Percentiles rank a stretch among this genome's conserved stretches.
phyloP scores from a whole-genome alignment of 2,888 invertebrate species.

The Dynastes hyllus region DNA sequence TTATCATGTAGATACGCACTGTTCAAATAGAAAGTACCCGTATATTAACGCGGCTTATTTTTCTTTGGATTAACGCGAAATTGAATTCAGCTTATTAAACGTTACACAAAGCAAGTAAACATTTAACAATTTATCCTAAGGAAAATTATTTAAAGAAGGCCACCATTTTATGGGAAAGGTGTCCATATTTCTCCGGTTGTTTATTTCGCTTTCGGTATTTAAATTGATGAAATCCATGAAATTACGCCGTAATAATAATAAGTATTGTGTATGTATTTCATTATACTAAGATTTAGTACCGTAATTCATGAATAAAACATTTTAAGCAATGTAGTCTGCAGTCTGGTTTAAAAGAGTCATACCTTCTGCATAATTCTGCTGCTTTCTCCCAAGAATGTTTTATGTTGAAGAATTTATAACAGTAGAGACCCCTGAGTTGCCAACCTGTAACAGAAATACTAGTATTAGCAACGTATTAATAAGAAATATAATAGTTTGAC shows the following conservation, averaged over 20 bases:
- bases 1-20: constrained; percentile 14
- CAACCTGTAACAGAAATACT: constrained; percentile 82
- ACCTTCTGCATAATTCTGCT: constrained; percentile 96
- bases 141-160: constrained; percentile 1
- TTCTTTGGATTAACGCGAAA: not conserved
- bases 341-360: constrained; percentile 63
- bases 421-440: constrained; percentile 92
- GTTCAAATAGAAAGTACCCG: constrained; percentile 32
- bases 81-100: not conserved
- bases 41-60: not conserved
- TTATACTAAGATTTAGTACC: not conserved
- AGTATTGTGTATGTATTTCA: not conserved
- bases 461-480: constrained; percentile 28
- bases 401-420: constrained; percentile 97
- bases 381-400: constrained; percentile 97
- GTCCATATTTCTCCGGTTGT: not conserved
- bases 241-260: not conserved
- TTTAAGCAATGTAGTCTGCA: not conserved
- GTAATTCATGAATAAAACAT: not conserved
- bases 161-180: not conserved
- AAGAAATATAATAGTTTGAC: not conserved
- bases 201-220: not conserved
- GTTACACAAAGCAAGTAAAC: not conserved
- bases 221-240: not conserved
- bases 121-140: not conserved